These are phyloP conservation scores for Hypsopygia costalis DNA, from an alignment of 2,888 invertebrate species.

Conservation along the genomic window DNA sequence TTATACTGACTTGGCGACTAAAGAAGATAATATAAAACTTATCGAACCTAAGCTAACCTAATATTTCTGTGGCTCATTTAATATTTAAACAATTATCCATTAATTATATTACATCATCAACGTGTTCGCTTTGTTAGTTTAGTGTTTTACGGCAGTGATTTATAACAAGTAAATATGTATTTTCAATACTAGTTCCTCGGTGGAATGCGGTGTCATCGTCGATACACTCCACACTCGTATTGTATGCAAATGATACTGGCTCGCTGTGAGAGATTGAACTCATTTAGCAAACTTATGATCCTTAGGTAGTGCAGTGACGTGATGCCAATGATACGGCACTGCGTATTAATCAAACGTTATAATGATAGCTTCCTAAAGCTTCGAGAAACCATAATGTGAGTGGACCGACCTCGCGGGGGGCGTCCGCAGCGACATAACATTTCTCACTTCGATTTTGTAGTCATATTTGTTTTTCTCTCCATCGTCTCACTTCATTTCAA, in stretches of 20 bases:
- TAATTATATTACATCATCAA: not conserved
- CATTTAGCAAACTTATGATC: constrained; percentile 64
- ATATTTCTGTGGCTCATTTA: too few species aligned
- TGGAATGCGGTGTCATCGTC: constrained; percentile 44
- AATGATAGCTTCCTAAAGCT: constrained; percentile 45
- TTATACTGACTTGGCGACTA: too few species aligned
- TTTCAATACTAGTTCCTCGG: constrained; percentile 16
- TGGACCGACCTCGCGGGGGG: constrained; percentile 55
- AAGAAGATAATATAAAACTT: too few species aligned
- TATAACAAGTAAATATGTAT: constrained; percentile 4
- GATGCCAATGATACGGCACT: constrained; percentile 52
- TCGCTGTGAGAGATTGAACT: constrained; percentile 47
- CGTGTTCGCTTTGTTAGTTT: not conserved
- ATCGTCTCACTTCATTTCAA: constrained; percentile 68
- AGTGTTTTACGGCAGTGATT: not conserved
- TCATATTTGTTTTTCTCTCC: constrained; percentile 64
- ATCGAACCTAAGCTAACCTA: too few species aligned
- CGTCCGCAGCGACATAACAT: constrained; percentile 61
- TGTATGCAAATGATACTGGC: constrained; percentile 66
- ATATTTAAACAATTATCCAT: too few species aligned
- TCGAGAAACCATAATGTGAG: constrained; percentile 30
- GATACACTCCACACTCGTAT: constrained; percentile 39
- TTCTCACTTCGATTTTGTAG: constrained; percentile 74
- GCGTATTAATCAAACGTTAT: constrained; percentile 60
- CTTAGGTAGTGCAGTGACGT: constrained; percentile 42